A percentile compares a stretch with the other conserved stretches of the same genome.
These are phyloP conservation scores for Cacatua alba DNA, from an alignment of 2,113 vertebrate species.

Conservation along the genomic window DNA sequence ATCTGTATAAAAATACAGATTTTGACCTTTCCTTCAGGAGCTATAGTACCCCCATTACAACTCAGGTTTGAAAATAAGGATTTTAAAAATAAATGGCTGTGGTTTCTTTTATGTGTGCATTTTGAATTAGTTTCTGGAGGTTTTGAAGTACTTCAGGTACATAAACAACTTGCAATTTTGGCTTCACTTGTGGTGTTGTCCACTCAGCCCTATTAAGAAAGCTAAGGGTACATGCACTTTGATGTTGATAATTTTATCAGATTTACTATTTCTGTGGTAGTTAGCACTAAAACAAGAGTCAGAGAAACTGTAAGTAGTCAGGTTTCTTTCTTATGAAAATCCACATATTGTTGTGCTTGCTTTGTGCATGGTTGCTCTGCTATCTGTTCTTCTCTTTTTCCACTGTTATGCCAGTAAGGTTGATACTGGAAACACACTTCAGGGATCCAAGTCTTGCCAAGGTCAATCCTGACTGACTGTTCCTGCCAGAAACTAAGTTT, in stretches of 20 bases:
- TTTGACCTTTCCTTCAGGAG: background rate
- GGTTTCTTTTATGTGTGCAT: background rate
- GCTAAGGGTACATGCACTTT: background rate
- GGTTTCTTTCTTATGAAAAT: background rate
- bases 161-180: background rate
- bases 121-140: background rate
- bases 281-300: background rate
- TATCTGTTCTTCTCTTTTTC: background rate
- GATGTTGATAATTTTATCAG: background rate
- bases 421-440: background rate
- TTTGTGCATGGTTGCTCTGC: background rate
- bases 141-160: background rate
- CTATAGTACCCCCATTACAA: background rate
- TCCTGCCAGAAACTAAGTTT: background rate
- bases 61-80: background rate
- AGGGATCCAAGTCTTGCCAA: background rate
- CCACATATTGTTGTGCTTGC: accelerated
- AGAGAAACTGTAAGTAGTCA: background rate
- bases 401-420: background rate
- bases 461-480: background rate
- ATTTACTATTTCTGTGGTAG: background rate
- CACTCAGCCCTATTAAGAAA: background rate
- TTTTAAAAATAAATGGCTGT: background rate
- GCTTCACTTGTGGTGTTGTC: background rate
- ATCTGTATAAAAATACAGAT: background rate